Base-by-base conservation (phyloP, 2,797 vertebrate genomes). In the Danio albolineatus region DNA sequence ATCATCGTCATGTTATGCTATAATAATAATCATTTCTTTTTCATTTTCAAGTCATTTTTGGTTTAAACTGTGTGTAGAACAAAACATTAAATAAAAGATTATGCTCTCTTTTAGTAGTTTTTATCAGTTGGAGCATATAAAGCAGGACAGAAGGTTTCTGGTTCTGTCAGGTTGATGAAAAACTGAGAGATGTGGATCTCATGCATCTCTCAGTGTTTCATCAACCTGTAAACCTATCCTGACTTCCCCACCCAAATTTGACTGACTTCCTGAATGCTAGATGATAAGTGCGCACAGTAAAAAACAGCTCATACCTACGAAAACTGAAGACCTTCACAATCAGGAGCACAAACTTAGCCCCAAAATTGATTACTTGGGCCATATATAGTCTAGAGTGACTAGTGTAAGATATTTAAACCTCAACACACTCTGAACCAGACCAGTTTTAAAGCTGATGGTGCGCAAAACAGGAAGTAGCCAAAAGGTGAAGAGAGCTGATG, bases 231-330 rank as follows among this genome's bases (percentile, higher is more conserved):
- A 38, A 57, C 19, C 53, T 69, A 57, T 62, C 71, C 72, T 82
- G 57, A 49, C 71, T 76, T 73, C 71, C 10, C 28, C 60, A 36
- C 60, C 60, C 64, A 72, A 80, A 77, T 57, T 53, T 73, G 44
- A 36, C 51, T 67, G 64, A 71, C 53, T 77, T 84, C 57, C 67
- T 78, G 82, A 48, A 83, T 65, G 84, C 86, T 84, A 87, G 90
- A 91, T 84, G 82, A 65, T 51, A 62, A 16, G 14, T n/a, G 44
- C 2, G 0, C 38, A 56, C 16, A 43, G 53, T 81, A 76, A 17
- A 28, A 53, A 13, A 69, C 21, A 62, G 1, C 48, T 39, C 19
- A 10, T 3, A 79, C 36, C 48, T 17, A 53, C 48, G 54, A 73
- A 21, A 56, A 7, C 60, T 7, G 59, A 65, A 46, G 41, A 64